phyloP scores from a whole-genome alignment of 2,797 vertebrate genomes.

The Galagoides demidoff region DNA sequence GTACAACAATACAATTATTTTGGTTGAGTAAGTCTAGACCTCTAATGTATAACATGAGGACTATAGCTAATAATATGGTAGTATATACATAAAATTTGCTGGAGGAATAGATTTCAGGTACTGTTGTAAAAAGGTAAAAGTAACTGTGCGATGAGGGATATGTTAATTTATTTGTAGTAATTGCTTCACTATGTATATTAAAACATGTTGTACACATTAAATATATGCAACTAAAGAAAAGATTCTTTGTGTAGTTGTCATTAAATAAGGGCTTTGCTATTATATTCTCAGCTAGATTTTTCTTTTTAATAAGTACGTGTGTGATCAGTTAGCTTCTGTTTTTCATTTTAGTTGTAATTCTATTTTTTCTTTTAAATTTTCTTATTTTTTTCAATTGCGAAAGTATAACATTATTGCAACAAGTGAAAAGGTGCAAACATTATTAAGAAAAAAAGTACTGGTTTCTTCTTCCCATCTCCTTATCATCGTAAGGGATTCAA shows the following conservation, averaged over 20 bases:
- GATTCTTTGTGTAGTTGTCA: background rate
- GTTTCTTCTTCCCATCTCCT: background rate
- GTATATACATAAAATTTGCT: background rate
- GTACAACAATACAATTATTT: background rate
- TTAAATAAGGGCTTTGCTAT: background rate
- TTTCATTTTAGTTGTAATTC: constrained; percentile 46
- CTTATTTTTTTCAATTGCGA: background rate
- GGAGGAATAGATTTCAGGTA: background rate
- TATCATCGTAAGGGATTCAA: background rate
- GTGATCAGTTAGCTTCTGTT: background rate
- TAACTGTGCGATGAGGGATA: background rate
- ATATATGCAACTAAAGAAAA: background rate
- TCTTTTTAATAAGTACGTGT: constrained; percentile 44
- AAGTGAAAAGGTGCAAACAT: background rate
- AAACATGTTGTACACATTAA: background rate
- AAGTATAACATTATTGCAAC: constrained; percentile 8
- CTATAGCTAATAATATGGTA: background rate
- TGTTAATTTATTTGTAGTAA: background rate
- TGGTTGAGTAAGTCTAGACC: background rate
- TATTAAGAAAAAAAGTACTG: background rate
- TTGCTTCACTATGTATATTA: background rate
- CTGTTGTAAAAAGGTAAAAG: background rate
- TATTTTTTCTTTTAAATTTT: constrained; percentile 26
- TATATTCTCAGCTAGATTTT: constrained; percentile 34
- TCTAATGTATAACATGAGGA: background rate